Evolutionary conservation across 1,140 invertebrate species (phyloP), one percentile per base, ranked within the genome.

Genomic region (Wiebesia pumilae): DNA sequence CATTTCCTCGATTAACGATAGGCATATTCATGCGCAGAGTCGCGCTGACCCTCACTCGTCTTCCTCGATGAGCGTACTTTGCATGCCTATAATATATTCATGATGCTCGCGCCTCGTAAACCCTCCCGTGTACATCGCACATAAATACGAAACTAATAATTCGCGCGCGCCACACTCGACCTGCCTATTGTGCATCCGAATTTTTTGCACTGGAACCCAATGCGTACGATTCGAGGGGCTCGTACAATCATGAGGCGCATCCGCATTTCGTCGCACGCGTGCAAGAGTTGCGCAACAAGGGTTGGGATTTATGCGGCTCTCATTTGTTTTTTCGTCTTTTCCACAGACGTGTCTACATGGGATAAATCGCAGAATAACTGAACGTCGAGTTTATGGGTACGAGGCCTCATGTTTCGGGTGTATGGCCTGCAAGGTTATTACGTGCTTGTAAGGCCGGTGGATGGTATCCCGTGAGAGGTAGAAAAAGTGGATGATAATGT

Each of bases 1-100:
- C 89, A 90, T 89, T 88, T 88, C 51, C 67, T 62, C 79, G 51
- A 75, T 81, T 40, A 75, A 81, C 43, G 67, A 6, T 6, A 65
- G n/a, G n/a, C n/a, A n/a, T n/a, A 65, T 4, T 7, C 3, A 1
- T 24, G n/a, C 24, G 12, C 4, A 65, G 6, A 27, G 2, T 1
- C 7, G 24, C 3, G 12, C n/a, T 65, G n/a, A 65, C 62, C 62
- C 62, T 65, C 62, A 27, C 3, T 6, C 43, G 43, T 14, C 43
- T 7, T 24, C 21, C 58, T 24, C 58, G 58, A 65, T 7, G 6
- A 65, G 38, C 10, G 3, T 38, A n/a, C 43, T 51, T 35, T 33
- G 47, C 67, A 9, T 24, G 40, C 30, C 24, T 30, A 38, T 62
- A 62, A 62, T 80, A 21, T 73, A 81, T 81, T 81, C 62, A 81